Conservation (phyloP, 2,797 vertebrate genomes). For the Capromys pilorides region DNA sequence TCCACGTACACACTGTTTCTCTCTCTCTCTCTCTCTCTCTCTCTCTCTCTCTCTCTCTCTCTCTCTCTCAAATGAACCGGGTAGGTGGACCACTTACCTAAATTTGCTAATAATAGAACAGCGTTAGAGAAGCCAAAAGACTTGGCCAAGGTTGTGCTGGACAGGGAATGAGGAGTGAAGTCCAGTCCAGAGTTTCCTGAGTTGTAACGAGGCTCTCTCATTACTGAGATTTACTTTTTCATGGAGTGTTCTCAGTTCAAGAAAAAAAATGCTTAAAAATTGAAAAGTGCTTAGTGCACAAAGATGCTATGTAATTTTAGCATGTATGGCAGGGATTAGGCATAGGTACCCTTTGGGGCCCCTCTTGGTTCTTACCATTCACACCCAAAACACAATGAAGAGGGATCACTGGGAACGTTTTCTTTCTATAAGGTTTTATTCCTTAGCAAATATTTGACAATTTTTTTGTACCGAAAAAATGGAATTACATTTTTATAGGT, state of each 20-base stretch:
- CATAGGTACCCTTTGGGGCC: neutral
- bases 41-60: constrained; percentile 50
- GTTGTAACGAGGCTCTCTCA: neutral
- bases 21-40: constrained; percentile 49
- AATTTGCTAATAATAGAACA: neutral
- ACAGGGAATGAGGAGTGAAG: neutral
- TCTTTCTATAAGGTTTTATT: constrained; percentile 38
- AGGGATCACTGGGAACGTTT: neutral
- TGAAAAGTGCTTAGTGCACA: neutral
- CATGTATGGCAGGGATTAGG: neutral
- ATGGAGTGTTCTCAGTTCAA: neutral
- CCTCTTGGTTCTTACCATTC: neutral
- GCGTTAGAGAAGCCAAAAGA: neutral
- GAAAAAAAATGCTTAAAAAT: constrained; percentile 10
- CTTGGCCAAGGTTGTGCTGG: neutral
- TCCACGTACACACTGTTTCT: neutral
- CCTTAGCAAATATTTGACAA: neutral
- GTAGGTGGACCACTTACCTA: neutral
- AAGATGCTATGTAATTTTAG: constrained; percentile 40
- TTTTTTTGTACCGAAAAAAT: constrained; percentile 27
- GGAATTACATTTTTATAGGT: constrained; percentile 14
- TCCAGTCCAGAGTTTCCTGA: neutral
- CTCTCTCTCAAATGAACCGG: neutral
- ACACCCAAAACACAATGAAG: constrained; percentile 12
- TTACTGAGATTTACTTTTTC: neutral